Conservation (phyloP, 2,797 vertebrate genomes). For the Eutrigla gurnardus region DNA sequence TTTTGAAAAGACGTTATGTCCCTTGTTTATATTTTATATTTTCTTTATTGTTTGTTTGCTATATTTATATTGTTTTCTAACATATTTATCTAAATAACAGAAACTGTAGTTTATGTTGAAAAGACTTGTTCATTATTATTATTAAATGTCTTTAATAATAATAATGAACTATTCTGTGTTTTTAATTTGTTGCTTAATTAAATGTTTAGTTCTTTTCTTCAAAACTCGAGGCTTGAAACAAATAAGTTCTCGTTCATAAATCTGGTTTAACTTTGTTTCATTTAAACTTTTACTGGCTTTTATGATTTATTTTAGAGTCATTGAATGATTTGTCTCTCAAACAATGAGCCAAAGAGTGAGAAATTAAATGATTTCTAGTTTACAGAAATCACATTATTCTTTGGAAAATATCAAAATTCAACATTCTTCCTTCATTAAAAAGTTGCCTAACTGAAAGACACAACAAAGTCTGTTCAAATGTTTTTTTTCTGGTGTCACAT, state of each 20-base stretch:
- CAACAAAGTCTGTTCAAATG: not conserved
- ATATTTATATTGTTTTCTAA: no score
- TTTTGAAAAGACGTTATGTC: no score
- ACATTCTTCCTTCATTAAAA: constrained; percentile 5
- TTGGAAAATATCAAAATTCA: constrained; percentile 3
- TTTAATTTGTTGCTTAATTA: not conserved
- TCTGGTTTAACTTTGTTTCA: not conserved
- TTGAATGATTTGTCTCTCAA: constrained; percentile 1
- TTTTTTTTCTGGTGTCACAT: no score
- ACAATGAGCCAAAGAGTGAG: constrained; percentile 3
- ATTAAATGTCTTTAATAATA: no score
- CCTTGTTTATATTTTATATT: no score
- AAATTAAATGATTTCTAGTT: constrained; percentile 18
- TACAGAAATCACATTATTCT: constrained; percentile 5
- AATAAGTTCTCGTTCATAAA: not conserved
- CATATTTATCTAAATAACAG: no score
- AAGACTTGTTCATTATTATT: no score
- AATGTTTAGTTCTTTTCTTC: no score
- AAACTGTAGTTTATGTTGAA: not conserved
- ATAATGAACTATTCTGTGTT: not conserved
- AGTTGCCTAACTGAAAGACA: not conserved
- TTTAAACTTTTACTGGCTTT: not conserved
- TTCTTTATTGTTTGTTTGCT: no score
- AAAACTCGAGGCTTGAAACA: not conserved
- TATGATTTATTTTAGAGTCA: not conserved